Base-by-base conservation (phyloP, 2,113 vertebrate genomes). In the Xenopus laevis region DNA sequence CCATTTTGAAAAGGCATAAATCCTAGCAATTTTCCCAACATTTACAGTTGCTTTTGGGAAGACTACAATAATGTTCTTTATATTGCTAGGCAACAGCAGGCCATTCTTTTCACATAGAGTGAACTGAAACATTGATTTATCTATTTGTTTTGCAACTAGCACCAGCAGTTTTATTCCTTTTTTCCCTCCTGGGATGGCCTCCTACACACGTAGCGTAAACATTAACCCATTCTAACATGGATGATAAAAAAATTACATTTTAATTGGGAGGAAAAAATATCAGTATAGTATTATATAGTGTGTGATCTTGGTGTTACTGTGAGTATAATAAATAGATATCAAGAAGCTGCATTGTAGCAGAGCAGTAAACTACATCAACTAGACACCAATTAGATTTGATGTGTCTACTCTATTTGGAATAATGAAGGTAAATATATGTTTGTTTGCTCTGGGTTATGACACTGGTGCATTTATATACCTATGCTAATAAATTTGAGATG, bases 51-150 rank as follows among this genome's bases (percentile, higher is more conserved):
- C 0, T 18, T 10, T 3, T 0, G 45, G 23, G 69, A 69, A 78
- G 73, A 71, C 80, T 0, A 45, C 40, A n/a, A 70, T 60, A 62
- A 68, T 62, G 46, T 77, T 79, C 83, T 79, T 53, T 45, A 82
- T 61, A 85, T 88, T 80, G 81, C 87, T 86, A 84, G 87, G 87
- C 87, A 84, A 82, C 83, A 53, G 71, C 11, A 57, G 52, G 74
- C 74, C 76, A 45, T 0, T 82, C 84, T n/a, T 72, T 67, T 78
- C 80, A 79, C 15, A 0, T 13, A 74, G 83, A 84, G 89, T 89
- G 88, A 92, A 85, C 84, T 86, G 86, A 85, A 87, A 79, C 83
- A 84, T 89, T 88, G 89, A 91, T 89, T 88, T 87, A 87, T 87
- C 83, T 90, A 82, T 92, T 89, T 89, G 87, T 86, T 89, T 87